phyloP scores from a whole-genome alignment of 2,113 vertebrate genomes.

The Ageneiosus marmoratus region DNA sequence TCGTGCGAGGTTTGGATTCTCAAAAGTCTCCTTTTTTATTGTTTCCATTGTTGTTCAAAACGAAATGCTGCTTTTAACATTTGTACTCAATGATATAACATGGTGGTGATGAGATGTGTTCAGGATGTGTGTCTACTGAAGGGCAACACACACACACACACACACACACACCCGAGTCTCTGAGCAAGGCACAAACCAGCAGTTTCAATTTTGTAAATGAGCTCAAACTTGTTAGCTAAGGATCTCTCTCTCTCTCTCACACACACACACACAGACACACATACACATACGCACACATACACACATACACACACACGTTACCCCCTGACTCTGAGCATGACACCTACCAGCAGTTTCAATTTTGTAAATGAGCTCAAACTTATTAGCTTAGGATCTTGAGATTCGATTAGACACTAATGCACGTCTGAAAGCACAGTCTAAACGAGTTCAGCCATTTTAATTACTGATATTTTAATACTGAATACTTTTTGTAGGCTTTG shows the following conservation, averaged over 20 bases:
- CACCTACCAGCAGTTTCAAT: not conserved
- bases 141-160: not conserved
- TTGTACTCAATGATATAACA: not conserved
- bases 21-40: not conserved
- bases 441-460: too few species aligned
- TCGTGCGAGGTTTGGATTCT: not conserved
- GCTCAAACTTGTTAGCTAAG: not conserved
- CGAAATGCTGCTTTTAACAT: constrained; percentile 20
- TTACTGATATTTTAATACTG: too few species aligned
- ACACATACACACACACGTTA: too few species aligned
- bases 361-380: not conserved
- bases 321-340: not conserved
- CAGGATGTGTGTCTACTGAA: not conserved
- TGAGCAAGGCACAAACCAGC: not conserved
- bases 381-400: not conserved
- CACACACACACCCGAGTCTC: not conserved
- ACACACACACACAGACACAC: too few species aligned
- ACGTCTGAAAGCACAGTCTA: too few species aligned
- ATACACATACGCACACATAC: too few species aligned
- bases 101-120: not conserved
- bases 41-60: not conserved
- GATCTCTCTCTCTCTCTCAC: too few species aligned
- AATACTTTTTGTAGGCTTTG: too few species aligned
- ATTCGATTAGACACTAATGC: too few species aligned
- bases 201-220: not conserved